Percentiles rank a stretch among this genome's conserved stretches.
Evolutionary conservation across 2,888 invertebrate genomes (phyloP).

Genomic region (Drosophila austrosaltans): DNA sequence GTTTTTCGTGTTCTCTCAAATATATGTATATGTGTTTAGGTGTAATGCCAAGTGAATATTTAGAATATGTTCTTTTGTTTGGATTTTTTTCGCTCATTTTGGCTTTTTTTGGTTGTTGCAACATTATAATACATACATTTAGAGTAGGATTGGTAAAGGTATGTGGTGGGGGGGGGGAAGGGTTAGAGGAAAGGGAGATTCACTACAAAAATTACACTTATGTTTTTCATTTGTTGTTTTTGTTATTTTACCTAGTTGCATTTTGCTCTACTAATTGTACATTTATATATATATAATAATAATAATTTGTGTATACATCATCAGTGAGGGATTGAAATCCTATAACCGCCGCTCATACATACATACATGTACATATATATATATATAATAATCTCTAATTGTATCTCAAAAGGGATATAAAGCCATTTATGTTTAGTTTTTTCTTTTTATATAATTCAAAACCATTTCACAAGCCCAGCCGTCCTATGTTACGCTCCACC

Average conservation of each 20-base stretch:
- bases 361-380: conserved; percentile 46
- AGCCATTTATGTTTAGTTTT: conserved; percentile 72
- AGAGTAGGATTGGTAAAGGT: conserved; percentile 11
- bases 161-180: conserved; percentile 23
- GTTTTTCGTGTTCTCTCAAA: conserved; percentile 44
- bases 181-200: conserved; percentile 37
- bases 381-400: conserved; percentile 51
- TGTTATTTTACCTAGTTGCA: conserved; percentile 36
- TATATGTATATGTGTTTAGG: conserved; percentile 17
- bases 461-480: conserved; percentile 48
- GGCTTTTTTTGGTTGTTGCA: conserved; percentile 23
- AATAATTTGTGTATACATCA: conserved; percentile 32
- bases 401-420: conserved; percentile 80
- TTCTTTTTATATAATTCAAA: conserved; percentile 43
- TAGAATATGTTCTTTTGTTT: conserved; percentile 46
- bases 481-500: background rate
- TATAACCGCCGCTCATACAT: conserved; percentile 47
- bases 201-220: conserved; percentile 68
- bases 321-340: conserved; percentile 12
- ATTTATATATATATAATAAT: conserved; percentile 52
- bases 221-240: conserved; percentile 13
- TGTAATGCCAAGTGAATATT: conserved; percentile 42
- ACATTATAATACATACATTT: conserved; percentile 44
- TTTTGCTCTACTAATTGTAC: conserved; percentile 49
- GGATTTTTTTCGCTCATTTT: conserved; percentile 12